Evolutionary conservation across 2,797 vertebrate species (phyloP), one percentile per base, ranked within the genome.

Genomic region (Pseudotriccus pelzelni): DNA sequence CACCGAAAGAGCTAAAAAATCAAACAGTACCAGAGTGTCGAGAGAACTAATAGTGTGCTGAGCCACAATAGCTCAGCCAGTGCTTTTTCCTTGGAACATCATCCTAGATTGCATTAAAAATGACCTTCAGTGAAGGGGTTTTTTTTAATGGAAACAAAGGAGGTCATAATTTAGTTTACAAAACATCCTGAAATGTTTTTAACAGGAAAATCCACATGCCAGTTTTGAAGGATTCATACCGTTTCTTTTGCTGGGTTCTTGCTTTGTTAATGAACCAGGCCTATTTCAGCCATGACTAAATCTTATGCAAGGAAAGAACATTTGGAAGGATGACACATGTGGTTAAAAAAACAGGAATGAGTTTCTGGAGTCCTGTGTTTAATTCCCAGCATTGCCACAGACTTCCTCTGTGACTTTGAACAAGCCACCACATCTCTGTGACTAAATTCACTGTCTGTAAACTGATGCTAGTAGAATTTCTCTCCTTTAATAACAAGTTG

Each of bases 371-470:
- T 39, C 74, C 80, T 90, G 64, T 34, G 64, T 93, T 95, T 87
- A 79, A 78, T 96, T 93, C 70, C 80, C 68, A 85, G 52, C 34
- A 60, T 94, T 90, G 63, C 93, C 94, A 92, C 87, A 90, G 85
- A 84, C 72, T 93, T 95, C 82, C 84, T 93, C 27, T 64, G 66
- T 76, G 66, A 93, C 87, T 93, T 81, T 76, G 69, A 84, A 49
- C n/a, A 81, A 92, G 68, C 66, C 59, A 73, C 66, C 58, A 41
- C 78, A 70, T 92, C 84, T 93, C 84, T 94, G 67, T 93, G 89
- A 81, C 66, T 89, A 73, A 93, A 83, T 70, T 86, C 47, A 59
- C 55, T 47, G 37, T 27, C 50, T 81, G 73, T 76, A 88, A 87
- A 86, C 44, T 67, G 69, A 68, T 75, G 47, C 53, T 77, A 66